Percentiles rank a stretch among this genome's conserved stretches.
Evolutionary conservation across 2,113 vertebrate genomes (phyloP).

Genomic region (Reinhardtius hippoglossoides): DNA sequence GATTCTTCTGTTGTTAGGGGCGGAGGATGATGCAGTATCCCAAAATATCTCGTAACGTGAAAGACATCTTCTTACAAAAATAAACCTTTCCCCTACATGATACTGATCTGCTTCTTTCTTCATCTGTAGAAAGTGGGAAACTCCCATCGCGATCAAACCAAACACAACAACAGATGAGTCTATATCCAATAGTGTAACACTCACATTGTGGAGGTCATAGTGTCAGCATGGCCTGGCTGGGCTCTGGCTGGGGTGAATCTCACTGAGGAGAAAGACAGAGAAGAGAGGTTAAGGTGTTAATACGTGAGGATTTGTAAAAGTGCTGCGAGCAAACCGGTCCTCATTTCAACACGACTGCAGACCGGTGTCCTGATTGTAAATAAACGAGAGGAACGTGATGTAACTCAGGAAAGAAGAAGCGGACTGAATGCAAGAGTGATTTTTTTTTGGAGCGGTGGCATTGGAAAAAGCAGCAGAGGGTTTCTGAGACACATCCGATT

Average conservation of each 20-base stretch:
- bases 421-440: neutral
- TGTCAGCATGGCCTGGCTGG: conserved; percentile 51
- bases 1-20: no score
- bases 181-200: conserved; percentile 17
- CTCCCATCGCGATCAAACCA: neutral
- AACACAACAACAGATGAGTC: neutral
- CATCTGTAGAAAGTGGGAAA: neutral
- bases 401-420: neutral
- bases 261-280: conserved; percentile 47
- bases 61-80: no score
- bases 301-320: neutral
- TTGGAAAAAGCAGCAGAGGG: neutral
- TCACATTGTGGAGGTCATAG: conserved; percentile 69
- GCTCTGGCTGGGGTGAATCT: conserved; percentile 43
- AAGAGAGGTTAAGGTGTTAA: neutral
- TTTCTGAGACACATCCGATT: neutral
- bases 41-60: no score
- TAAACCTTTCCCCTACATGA: no score
- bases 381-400: neutral
- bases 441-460: neutral
- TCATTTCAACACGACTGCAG: neutral
- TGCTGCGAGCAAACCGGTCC: neutral
- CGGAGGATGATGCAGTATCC: no score
- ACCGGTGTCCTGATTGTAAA: neutral
- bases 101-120: no score